phyloP scores from a whole-genome alignment of 1,140 invertebrate genomes.

The Myzus persicae region DNA sequence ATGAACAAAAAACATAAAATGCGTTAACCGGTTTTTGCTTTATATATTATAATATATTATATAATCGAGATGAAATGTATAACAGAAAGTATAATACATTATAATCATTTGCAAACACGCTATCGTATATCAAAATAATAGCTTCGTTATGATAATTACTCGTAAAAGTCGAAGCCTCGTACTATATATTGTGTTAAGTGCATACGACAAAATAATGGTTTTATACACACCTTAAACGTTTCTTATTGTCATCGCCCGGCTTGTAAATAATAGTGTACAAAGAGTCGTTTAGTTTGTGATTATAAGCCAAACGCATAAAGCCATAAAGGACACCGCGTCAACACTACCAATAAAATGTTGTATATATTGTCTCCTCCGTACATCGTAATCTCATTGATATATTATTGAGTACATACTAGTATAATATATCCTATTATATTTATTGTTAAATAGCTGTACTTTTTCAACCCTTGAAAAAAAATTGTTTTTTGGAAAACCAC shows the following conservation, averaged over 20 bases:
- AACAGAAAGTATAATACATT: background rate
- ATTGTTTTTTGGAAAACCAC: background rate
- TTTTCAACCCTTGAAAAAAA: background rate
- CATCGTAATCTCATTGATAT: background rate
- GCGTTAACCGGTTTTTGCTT: background rate
- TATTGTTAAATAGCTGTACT: background rate
- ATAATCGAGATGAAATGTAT: background rate
- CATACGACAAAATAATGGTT: background rate
- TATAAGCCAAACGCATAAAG: background rate
- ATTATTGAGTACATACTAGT: background rate
- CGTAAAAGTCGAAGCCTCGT: background rate
- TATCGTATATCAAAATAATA: slow-evolving; percentile 23
- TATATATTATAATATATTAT: background rate
- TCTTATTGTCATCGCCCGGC: background rate
- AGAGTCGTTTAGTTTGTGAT: background rate
- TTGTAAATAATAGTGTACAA: background rate
- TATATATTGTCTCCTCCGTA: background rate
- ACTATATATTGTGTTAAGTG: background rate
- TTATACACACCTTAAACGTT: background rate
- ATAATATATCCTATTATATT: background rate
- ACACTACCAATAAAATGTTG: background rate
- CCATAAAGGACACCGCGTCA: background rate
- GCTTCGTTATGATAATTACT: slow-evolving; percentile 2
- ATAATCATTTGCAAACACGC: slow-evolving; percentile 12
- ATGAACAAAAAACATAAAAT: background rate